A percentile compares a stretch with the other conserved stretches of the same genome.
phyloP scores from a whole-genome alignment of 2,888 invertebrate genomes.

The Pseudococcus viburni region DNA sequence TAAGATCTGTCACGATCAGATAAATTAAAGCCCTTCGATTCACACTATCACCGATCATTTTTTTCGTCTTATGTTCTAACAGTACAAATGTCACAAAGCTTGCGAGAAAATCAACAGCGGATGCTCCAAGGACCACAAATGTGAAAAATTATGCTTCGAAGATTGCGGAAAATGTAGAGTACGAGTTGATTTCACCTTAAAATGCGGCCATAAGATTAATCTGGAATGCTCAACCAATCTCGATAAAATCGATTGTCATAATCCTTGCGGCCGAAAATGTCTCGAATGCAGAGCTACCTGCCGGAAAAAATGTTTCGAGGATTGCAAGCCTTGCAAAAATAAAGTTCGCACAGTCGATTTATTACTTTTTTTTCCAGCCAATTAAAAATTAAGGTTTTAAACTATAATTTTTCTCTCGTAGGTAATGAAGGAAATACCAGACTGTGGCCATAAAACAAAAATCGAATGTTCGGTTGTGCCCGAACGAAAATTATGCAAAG shows the following conservation, averaged over 20 bases:
- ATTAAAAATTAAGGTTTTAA: background rate
- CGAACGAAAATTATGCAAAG: constrained; percentile 71
- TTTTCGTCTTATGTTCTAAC: background rate
- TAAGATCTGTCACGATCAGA: constrained; percentile 69
- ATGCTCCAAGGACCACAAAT: constrained; percentile 74
- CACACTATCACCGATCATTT: background rate
- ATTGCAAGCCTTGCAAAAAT: constrained; percentile 70
- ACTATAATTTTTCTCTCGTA: background rate
- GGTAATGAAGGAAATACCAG: background rate
- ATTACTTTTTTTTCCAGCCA: background rate
- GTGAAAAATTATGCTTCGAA: constrained; percentile 73
- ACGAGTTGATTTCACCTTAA: constrained; percentile 73
- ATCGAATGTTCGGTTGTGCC: constrained; percentile 72
- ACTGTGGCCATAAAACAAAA: constrained; percentile 68
- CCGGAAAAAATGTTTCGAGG: constrained; percentile 74
- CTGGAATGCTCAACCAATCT: constrained; percentile 71
- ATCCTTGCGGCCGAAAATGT: constrained; percentile 4
- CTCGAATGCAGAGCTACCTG: constrained; percentile 70
- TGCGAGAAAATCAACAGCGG: constrained; percentile 73
- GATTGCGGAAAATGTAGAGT: constrained; percentile 73
- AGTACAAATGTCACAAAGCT: constrained; percentile 73
- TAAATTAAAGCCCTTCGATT: background rate
- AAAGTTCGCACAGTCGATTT: constrained; percentile 45
- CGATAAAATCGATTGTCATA: background rate
- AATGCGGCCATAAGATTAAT: constrained; percentile 73